Evolutionary conservation across 64 coral and sea anemone species (phyloP), one percentile per base, ranked within the genome.

Genomic region (Anthopleura sola): DNA sequence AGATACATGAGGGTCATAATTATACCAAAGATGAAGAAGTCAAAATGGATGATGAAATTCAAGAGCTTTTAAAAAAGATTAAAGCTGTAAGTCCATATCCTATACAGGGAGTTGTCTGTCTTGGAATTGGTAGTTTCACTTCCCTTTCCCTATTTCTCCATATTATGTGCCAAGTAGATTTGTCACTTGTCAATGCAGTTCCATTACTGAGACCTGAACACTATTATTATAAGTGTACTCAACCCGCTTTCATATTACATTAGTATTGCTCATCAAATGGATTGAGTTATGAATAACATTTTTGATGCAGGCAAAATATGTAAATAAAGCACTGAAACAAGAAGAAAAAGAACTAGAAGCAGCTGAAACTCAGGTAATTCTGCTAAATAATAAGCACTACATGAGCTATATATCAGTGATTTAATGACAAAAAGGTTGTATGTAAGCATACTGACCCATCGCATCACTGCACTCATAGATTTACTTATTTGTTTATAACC

Each of bases 251-350:
- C 50, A 53, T 53, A 53, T 17, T 48, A 11, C 46, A 48, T 48
- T 48, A 48, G 46, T 88, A 38, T 36, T 86, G 47, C 16, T 86
- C 16, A 60, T 55, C 46, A 48, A 48, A 5, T 55, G 36, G 2
- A 69, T 26, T 36, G 36, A 75, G 58, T 23, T 34, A 32, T 46
- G 26, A 78, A 37, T 48, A 86, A 18, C 77, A 78, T 79, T 13
- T 49, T 23, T 23, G 20, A 50, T 53, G 64, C 54, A 95, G 93
- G 93, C 90, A 12, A 91, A 91, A 36, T 95, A 95, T 66, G 90
- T 95, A 17, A 92, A 95, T 68, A 75, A 90, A 92, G 93, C 89
- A 62, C 84, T 95, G 86, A 92, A 88, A 31, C 90, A 95, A 38
- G 93, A 95, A 88, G 21, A 75, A 33, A 91, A 86, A 76, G 93